Evolutionary conservation across 2,113 vertebrate genomes (phyloP).

Genomic region (Buteo buteo): DNA sequence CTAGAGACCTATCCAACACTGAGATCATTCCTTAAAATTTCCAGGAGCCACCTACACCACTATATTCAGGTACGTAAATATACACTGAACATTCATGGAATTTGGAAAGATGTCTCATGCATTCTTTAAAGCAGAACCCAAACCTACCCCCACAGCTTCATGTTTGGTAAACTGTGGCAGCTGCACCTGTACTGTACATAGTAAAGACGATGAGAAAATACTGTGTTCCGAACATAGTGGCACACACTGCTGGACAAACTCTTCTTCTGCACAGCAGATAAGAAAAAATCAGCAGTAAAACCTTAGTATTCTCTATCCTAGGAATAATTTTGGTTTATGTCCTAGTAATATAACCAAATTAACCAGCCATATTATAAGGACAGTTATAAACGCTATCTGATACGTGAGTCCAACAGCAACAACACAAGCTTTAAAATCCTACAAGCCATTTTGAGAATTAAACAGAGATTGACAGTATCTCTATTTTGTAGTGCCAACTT

Average conservation of each 20-base stretch:
- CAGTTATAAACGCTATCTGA: background rate
- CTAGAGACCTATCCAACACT: background rate
- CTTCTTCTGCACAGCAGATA: background rate
- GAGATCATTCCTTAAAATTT: background rate
- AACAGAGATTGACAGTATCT: slow-evolving; percentile 35
- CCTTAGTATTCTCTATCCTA: background rate
- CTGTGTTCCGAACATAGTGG: background rate
- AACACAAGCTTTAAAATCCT: slow-evolving; percentile 19
- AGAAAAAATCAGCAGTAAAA: background rate
- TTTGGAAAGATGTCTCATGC: background rate
- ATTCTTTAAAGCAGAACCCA: background rate
- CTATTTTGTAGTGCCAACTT: slow-evolving; percentile 46
- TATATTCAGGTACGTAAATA: background rate
- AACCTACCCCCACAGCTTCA: background rate
- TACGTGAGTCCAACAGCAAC: background rate
- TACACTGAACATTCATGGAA: background rate
- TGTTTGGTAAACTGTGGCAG: background rate
- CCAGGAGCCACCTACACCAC: background rate
- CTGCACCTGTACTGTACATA: background rate
- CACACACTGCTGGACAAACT: background rate
- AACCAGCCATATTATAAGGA: background rate
- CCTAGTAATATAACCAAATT: background rate
- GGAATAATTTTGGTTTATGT: background rate
- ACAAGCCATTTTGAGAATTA: background rate
- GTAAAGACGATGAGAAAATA: background rate